Percentiles rank a stretch among this genome's conserved stretches.
Conservation (phyloP, 2,888 invertebrate genomes). For the Ceramica pisi region DNA sequence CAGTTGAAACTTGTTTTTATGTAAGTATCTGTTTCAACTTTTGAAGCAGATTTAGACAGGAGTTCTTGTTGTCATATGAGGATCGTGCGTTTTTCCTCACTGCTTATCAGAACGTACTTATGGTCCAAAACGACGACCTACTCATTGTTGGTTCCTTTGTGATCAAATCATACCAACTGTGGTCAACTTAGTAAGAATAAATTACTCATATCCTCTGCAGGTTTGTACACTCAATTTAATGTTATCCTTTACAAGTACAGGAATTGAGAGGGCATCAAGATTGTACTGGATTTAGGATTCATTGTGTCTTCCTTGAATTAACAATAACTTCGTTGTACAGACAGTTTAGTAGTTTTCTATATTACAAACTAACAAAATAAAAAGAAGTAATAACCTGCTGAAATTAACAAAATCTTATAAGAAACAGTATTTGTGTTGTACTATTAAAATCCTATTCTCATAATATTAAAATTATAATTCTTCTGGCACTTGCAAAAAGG, state of each 20-base stretch:
- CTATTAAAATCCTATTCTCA: not conserved
- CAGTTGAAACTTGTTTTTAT: slow-evolving; percentile 45
- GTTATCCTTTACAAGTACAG: slow-evolving; percentile 53
- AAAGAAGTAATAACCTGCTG: not conserved
- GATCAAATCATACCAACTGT: slow-evolving; percentile 59
- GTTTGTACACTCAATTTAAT: slow-evolving; percentile 59
- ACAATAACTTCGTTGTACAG: slow-evolving; percentile 13
- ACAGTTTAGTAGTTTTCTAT: not conserved
- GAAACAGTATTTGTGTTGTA: not conserved
- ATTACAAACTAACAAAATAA: not conserved
- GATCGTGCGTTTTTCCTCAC: slow-evolving; percentile 5
- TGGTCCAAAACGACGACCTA: slow-evolving; percentile 27
- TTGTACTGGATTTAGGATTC: slow-evolving; percentile 32
- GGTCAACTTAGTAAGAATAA: slow-evolving; percentile 60
- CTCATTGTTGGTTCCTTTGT: slow-evolving; percentile 59
- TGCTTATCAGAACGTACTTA: slow-evolving; percentile 9
- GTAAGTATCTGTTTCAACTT: slow-evolving; percentile 38
- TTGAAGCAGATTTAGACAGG: slow-evolving; percentile 12
- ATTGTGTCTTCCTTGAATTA: slow-evolving; percentile 33
- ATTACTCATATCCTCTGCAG: slow-evolving; percentile 71
- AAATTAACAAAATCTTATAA: not conserved
- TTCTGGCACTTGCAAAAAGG: not conserved
- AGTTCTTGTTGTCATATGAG: not conserved
- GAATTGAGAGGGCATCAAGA: slow-evolving; percentile 46
- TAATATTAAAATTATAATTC: not conserved